Evolutionary conservation across 2,797 vertebrate species (phyloP).

Genomic region (Enteromius anoplus): DNA sequence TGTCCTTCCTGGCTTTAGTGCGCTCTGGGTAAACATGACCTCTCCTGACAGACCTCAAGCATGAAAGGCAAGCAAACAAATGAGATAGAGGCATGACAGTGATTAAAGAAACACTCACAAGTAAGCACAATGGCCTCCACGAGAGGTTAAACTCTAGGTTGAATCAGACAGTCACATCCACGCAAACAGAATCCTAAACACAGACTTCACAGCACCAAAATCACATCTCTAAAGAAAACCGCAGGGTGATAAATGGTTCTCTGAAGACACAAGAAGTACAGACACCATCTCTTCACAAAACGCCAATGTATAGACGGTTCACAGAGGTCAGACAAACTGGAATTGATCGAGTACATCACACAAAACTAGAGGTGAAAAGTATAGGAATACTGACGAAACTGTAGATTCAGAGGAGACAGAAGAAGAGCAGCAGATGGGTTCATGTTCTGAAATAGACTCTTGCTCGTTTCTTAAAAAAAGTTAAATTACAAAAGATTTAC

Average conservation of each 20-base stretch:
- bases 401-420: not conserved
- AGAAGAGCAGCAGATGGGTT: not conserved
- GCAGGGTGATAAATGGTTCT: not conserved
- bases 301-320: not conserved
- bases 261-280: not conserved
- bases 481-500: no score
- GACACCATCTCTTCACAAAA: not conserved
- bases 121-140: not conserved
- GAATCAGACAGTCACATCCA: not conserved
- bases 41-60: slow-evolving; percentile 20
- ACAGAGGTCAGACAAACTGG: not conserved
- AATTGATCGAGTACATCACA: not conserved
- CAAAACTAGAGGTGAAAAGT: not conserved
- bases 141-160: slow-evolving; percentile 24
- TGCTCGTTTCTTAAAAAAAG: not conserved
- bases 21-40: slow-evolving; percentile 30
- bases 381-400: not conserved
- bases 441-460: not conserved
- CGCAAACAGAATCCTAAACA: not conserved
- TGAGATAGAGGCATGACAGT: not conserved
- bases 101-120: not conserved
- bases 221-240: not conserved
- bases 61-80: not conserved
- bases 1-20: slow-evolving; percentile 17
- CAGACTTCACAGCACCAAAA: not conserved